phyloP scores from a whole-genome alignment of 1,140 invertebrate genomes.

The Cephus cinctus region DNA sequence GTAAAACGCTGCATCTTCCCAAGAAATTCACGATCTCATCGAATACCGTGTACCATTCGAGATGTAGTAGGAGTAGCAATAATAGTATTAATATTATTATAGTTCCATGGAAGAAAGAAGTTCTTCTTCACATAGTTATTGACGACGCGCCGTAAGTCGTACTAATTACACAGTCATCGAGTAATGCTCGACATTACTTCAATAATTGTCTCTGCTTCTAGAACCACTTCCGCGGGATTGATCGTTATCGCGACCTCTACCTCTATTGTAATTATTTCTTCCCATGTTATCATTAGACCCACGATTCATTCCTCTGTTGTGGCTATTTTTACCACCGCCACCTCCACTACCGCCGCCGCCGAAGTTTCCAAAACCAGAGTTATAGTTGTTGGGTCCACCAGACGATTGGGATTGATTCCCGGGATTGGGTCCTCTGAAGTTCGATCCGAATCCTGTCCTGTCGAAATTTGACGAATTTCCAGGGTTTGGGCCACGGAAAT shows the following conservation, averaged over 20 bases:
- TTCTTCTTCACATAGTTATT: neutral
- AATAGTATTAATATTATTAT: neutral
- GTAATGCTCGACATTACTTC: slow-evolving; percentile 6
- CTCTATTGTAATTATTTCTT: slow-evolving; percentile 43
- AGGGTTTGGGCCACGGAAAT: slow-evolving; percentile 34
- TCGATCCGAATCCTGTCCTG: slow-evolving; percentile 39
- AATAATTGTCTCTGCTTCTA: slow-evolving; percentile 45
- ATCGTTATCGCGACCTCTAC: slow-evolving; percentile 44
- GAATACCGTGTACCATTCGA: neutral
- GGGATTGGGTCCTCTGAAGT: slow-evolving; percentile 36
- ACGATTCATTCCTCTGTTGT: slow-evolving; percentile 37
- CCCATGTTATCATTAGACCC: slow-evolving; percentile 32
- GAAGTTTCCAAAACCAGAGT: slow-evolving; percentile 34
- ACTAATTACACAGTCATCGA: neutral
- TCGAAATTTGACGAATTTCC: slow-evolving; percentile 43
- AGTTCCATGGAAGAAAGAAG: neutral
- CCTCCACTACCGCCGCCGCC: slow-evolving; percentile 2
- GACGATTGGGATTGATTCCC: slow-evolving; percentile 9
- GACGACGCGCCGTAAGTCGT: neutral
- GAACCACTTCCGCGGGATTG: slow-evolving; percentile 27
- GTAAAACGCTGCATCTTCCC: too few relatives aligned
- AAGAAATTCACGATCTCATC: too few relatives aligned
- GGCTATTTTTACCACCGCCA: slow-evolving; percentile 30
- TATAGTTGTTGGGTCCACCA: slow-evolving; percentile 28
- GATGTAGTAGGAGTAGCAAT: neutral